phyloP scores from a whole-genome alignment of 2,113 vertebrate species.

The Lycaon pictus region DNA sequence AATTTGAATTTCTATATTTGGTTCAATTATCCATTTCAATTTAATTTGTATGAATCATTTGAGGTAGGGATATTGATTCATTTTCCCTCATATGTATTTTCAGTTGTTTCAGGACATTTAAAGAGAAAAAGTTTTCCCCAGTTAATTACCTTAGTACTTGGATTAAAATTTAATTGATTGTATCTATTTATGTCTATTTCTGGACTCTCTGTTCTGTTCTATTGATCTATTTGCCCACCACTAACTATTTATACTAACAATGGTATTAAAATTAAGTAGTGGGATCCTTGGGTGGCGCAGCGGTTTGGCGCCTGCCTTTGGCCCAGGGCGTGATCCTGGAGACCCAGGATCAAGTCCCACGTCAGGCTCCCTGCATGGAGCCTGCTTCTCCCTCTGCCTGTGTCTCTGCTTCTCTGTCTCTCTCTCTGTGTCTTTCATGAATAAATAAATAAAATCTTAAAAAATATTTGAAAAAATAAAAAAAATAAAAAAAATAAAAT shows the following conservation, averaged over 20 bases:
- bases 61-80: not conserved
- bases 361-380: no score
- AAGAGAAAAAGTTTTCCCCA: not conserved
- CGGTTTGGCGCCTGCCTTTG: no score
- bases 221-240: not conserved
- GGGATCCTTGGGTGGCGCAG: no score
- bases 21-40: not conserved
- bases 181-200: not conserved
- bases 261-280: not conserved
- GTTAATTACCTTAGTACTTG: not conserved
- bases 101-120: not conserved
- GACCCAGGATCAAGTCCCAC: no score
- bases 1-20: not conserved
- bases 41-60: not conserved
- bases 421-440: no score
- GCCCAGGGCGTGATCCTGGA: no score
- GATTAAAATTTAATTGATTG: not conserved
- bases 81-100: not conserved
- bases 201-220: not conserved
- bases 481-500: not conserved
- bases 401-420: no score
- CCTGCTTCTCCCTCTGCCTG: no score
- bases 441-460: no score
- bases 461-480: no score
- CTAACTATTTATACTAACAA: not conserved